Conservation (phyloP, 2,113 vertebrate species). For the Sitta europaea region DNA sequence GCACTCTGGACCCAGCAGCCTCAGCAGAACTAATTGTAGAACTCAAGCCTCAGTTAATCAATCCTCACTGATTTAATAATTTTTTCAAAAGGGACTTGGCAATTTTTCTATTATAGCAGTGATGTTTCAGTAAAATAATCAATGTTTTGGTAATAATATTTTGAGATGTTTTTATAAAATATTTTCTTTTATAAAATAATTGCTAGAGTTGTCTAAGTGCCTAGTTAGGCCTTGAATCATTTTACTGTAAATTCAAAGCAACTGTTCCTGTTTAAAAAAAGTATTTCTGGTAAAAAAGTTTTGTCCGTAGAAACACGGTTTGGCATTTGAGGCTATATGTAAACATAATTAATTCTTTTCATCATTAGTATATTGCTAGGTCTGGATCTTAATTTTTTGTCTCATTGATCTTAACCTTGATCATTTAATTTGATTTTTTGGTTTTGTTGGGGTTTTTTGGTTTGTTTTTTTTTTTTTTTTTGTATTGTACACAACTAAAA, state of each 20-base stretch:
- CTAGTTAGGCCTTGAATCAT: background rate
- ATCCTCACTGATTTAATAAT: rapidly evolving
- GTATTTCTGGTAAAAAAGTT: background rate
- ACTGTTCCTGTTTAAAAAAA: background rate
- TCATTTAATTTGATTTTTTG: background rate
- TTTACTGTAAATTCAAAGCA: background rate
- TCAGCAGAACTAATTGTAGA: background rate
- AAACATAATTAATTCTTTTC: background rate
- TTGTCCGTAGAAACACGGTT: background rate
- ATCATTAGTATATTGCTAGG: background rate
- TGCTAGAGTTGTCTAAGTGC: background rate
- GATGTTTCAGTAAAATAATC: background rate
- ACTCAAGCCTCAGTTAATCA: background rate
- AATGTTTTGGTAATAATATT: background rate
- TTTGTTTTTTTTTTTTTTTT: background rate
- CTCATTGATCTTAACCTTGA: background rate
- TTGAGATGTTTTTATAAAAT: background rate
- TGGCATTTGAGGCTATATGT: background rate
- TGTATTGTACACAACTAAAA: background rate
- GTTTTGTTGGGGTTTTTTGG: too few relatives aligned
- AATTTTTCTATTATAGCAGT: background rate
- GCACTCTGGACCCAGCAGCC: background rate
- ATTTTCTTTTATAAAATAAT: background rate
- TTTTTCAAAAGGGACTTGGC: background rate
- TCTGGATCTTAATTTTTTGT: background rate